Base-by-base conservation (phyloP, 2,797 vertebrate genomes). In the Brachyrhaphis roseni region DNA sequence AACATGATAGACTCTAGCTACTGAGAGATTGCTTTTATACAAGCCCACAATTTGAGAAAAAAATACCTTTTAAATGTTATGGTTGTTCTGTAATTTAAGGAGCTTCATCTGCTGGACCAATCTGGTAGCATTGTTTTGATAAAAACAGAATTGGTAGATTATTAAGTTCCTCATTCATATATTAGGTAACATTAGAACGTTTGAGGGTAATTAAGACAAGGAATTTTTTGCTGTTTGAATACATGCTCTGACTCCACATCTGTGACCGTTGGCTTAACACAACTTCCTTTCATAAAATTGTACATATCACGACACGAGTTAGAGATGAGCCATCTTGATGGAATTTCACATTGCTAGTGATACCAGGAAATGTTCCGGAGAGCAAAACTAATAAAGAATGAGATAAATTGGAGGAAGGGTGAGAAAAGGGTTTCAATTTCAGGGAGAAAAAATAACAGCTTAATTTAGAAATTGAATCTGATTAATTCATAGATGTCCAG, bases 21-120 rank as follows among this genome's bases (percentile, higher is more conserved):
- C 0, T 6, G 15, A 68, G 66, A 26, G 0, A 70, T 70, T 43
- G 23, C 39, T 70, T n/a, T 43, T 41, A 12, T 11, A 26, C 31
- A 49, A 47, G 2, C 4, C 46, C 31, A 4, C 13, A 73, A 20
- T 73, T 47, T 46, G n/a, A 3, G 16, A 73, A 2, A 75, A 6
- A 53, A 76, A 72, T 1, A 36, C 7, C 16, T 16, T n/a, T 72
- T 8, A 45, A n/a, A 55, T 0, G 39, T 62, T 47, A 6, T 43
- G 36, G 23, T 72, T 43, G 78, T 2, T 84, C 51, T 84, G 43
- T 75, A 75, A 23, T 81, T 45, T 62, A 23, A 70, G 72, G 43
- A 51, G 85, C 86, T 68, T 85, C 77, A 87, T 83, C 86, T 89
- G 73, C 75, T 91, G 86, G 84, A 1, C 70, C 43, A 78, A 10